Evolutionary conservation across 2,888 invertebrate species (phyloP), one percentile per base, ranked within the genome.

Genomic region (Suillia variegata): DNA sequence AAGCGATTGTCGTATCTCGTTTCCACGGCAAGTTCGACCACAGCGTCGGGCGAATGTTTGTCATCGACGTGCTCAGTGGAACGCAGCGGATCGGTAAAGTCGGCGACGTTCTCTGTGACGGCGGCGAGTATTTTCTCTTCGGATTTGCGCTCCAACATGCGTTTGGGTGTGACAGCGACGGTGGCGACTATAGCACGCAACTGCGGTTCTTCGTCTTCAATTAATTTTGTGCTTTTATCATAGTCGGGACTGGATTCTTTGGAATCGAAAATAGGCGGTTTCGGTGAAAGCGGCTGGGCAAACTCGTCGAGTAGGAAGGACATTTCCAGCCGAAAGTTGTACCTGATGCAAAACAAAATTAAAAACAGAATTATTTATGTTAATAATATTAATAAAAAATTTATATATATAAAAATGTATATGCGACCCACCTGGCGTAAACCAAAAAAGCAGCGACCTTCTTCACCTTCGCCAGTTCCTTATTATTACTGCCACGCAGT

Each of bases 261-360:
- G 10, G 82, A 78, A 69, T 83, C 78, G 61, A 85, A 85, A 5
- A 85, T 84, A 22, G 83, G 80, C 31, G 85, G 84, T 48, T 85
- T 84, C 2, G 85, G 85, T 0, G 82, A 79, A 0, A 91, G 88
- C 0, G 92, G 91, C 70, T 87, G 85, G 0, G 92, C 94, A 70
- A 93, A 94, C 77, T 94, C 93, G 63, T 94, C 94, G 83, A 96
- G 87, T 42, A 94, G 83, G 80, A 95, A 97, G 0, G 96, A 92
- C 71, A 92, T 90, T 80, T 99, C 98, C 47, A 98, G 83, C 52
- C 92, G 87, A 89, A 95, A 94, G 71, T 97, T 97, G 80, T 98
- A 98, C 34, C 90, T 73, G 18, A 15, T 13, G 12, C 8, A 58
- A 53, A 54, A n/a, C n/a, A n/a, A n/a, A n/a, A n/a, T n/a, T n/a